These are phyloP conservation scores for Pica pica DNA, from an alignment of 2,113 vertebrate species.

Conservation along the genomic window DNA sequence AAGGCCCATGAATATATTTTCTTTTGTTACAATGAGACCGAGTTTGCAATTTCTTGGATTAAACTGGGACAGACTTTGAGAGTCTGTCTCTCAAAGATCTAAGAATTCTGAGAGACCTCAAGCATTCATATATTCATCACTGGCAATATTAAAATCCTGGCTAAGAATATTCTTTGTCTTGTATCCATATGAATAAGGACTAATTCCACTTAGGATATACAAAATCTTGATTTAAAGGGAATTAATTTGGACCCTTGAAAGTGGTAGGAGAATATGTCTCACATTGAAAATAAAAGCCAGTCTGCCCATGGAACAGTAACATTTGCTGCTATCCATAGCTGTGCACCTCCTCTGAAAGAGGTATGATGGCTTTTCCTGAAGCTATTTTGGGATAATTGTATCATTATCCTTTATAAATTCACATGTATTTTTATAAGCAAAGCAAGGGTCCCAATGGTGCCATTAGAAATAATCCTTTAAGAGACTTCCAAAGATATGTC, in stretches of 20 bases:
- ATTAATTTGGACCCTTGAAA: not conserved
- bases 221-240: not conserved
- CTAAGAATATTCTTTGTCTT: not conserved
- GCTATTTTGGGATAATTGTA: constrained; percentile 22
- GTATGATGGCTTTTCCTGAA: not conserved
- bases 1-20: not conserved
- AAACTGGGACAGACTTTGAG: not conserved
- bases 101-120: not conserved
- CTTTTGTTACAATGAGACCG: not conserved
- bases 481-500: constrained; percentile 15
- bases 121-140: not conserved
- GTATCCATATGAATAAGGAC: not conserved
- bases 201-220: not conserved
- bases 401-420: constrained; percentile 20
- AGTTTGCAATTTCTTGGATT: not conserved
- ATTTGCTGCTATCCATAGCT: not conserved
- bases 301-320: not conserved
- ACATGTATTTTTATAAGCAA: constrained; percentile 27
- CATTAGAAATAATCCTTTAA: constrained; percentile 15
- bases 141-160: not conserved
- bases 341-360: not conserved
- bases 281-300: not conserved
- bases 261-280: not conserved
- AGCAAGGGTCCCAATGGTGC: not conserved
- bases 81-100: not conserved